Conservation (phyloP, 2,113 vertebrate genomes). For the Burhinus bistriatus region DNA sequence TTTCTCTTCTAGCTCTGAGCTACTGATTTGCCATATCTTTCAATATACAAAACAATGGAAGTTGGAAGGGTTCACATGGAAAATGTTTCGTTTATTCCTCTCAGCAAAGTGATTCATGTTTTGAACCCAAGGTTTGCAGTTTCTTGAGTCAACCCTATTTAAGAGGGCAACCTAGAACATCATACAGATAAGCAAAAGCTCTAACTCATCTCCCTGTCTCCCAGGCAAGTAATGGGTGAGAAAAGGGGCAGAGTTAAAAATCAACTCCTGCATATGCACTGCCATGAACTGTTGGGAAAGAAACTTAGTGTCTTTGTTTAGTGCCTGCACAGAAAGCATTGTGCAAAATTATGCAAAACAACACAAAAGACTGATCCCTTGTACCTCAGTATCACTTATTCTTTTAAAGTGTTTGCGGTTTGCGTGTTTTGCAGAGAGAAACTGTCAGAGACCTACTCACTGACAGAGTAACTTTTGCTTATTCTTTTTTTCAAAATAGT, state of each 20-base stretch:
- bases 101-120: neutral
- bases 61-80: neutral
- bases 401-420: neutral
- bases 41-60: neutral
- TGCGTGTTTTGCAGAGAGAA: neutral
- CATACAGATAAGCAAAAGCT: neutral
- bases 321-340: neutral
- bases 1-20: neutral
- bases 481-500: neutral
- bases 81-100: neutral
- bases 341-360: neutral
- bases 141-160: neutral
- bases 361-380: neutral
- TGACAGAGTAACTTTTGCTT: neutral
- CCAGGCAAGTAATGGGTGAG: neutral
- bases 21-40: neutral
- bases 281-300: neutral
- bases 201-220: neutral
- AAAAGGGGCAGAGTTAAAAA: neutral
- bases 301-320: neutral
- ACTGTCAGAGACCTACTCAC: neutral
- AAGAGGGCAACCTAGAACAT: neutral
- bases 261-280: neutral
- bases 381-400: neutral
- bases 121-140: neutral